Conservation (phyloP, 2,113 vertebrate genomes). For the Thalassarche chlororhynchos region DNA sequence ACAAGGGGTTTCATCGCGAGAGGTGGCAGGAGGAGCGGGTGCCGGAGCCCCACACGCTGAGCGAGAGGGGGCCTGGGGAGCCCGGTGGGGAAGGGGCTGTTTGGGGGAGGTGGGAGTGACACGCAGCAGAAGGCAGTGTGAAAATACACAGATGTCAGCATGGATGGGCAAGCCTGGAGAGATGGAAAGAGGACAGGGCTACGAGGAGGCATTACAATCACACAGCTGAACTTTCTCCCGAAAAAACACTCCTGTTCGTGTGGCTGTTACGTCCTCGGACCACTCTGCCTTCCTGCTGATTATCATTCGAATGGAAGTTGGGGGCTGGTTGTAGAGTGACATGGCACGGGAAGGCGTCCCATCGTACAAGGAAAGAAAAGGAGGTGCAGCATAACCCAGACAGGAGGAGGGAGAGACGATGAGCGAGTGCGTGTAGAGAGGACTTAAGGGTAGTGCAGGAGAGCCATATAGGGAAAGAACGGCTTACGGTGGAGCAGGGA, state of each 20-base stretch:
- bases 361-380: neutral
- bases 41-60: rapidly evolving
- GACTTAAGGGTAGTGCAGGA: neutral
- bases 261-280: neutral
- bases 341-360: neutral
- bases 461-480: conserved; percentile 4
- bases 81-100: neutral
- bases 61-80: neutral
- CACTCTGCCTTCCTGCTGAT: neutral
- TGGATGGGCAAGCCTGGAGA: neutral
- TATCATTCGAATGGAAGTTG: neutral
- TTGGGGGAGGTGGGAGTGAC: neutral
- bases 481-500: neutral
- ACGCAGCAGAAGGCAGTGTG: rapidly evolving
- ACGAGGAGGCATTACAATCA: neutral
- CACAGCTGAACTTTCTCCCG: neutral
- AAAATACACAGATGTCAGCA: neutral
- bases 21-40: rapidly evolving
- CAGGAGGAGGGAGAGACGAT: neutral
- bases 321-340: neutral
- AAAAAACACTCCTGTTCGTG: neutral
- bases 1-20: neutral
- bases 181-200: neutral
- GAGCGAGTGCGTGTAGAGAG: neutral
- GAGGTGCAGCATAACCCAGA: neutral